Evolutionary conservation across 1,140 invertebrate genomes (phyloP), one percentile per base, ranked within the genome.

Genomic region (Teleopsis dalmanni): DNA sequence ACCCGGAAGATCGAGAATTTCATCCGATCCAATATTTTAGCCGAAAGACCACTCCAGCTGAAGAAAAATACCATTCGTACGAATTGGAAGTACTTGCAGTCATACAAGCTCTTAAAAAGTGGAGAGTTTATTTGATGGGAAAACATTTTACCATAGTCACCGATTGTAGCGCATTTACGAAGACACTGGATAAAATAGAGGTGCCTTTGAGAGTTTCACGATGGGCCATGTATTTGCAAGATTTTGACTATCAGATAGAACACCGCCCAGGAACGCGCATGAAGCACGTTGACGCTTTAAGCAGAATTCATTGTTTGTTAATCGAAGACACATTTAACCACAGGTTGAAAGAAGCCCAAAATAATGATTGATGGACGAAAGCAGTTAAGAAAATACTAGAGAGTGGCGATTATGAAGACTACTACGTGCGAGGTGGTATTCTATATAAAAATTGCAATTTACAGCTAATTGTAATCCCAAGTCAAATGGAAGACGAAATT

Each of bases 121-220:
- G 47, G 34, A 35, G 47, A 13, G 9, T 40, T 11, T 50, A 50
- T 46, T 18, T 49, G 4, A 18, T 53, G 21, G 47, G 47, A 9
- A 27, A 11, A n/a, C 1, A 49, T 18, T 49, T 50, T 22, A 45
- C 14, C n/a, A 46, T 53, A 8, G 29, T 53, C 14, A 53, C 51
- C 7, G 51, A 53, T 31, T 53, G n/a, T n/a, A n/a, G n/a, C n/a
- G n/a, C n/a, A n/a, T n/a, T n/a, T n/a, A n/a, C n/a, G n/a, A n/a
- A n/a, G 45, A 51, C 37, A 25, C 33, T 47, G 25, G 22, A 21
- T 11, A 48, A 48, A 18, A n/a, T 7, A 16, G 45, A 38, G 4
- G 45, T 47, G 5, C 45, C 45, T 14, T 7, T 43, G 25, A 26
- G 41, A 29, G 26, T 43, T 9, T 27, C 45, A n/a, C 4, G 45